Percentiles rank a stretch among this genome's conserved stretches.
phyloP scores from a whole-genome alignment of 2,113 vertebrate species.

The Tragulus kanchil region DNA sequence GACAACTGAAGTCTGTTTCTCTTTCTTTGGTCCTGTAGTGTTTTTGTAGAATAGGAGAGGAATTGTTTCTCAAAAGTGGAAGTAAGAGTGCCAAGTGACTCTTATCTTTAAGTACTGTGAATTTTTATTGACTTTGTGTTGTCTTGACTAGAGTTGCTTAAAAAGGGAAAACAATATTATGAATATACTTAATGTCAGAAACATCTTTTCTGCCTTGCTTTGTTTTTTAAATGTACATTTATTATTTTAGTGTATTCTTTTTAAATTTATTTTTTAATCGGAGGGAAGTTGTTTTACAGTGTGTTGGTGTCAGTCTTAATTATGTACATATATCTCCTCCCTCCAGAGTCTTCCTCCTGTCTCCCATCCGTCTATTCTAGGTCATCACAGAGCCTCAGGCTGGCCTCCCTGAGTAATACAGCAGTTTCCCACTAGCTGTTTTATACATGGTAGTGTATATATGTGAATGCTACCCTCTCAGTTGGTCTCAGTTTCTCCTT shows the following conservation, averaged over 20 bases:
- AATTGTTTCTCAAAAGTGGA: constrained; percentile 54
- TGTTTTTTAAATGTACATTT: background rate
- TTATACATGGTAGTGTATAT: background rate
- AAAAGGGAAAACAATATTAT: constrained; percentile 41
- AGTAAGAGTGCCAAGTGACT: constrained; percentile 24
- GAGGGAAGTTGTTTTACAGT: background rate
- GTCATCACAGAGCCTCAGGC: background rate
- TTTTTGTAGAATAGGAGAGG: constrained; percentile 32
- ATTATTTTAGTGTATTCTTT: background rate
- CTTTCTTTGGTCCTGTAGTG: constrained; percentile 46
- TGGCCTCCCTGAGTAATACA: background rate
- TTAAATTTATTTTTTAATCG: background rate
- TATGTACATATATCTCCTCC: background rate
- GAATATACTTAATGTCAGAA: constrained; percentile 5
- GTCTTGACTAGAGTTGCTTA: constrained; percentile 55
- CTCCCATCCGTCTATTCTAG: background rate
- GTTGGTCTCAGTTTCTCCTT: background rate
- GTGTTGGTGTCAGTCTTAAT: background rate
- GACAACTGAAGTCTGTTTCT: constrained; percentile 58
- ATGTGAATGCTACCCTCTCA: background rate
- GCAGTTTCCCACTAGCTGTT: background rate
- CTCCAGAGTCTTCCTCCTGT: background rate
- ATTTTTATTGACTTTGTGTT: constrained; percentile 57
- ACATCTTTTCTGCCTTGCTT: background rate
- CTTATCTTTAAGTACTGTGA: constrained; percentile 29